A percentile compares a stretch with the other conserved stretches of the same genome.
Conservation (phyloP, 2,113 vertebrate genomes). For the Candoia aspera region DNA sequence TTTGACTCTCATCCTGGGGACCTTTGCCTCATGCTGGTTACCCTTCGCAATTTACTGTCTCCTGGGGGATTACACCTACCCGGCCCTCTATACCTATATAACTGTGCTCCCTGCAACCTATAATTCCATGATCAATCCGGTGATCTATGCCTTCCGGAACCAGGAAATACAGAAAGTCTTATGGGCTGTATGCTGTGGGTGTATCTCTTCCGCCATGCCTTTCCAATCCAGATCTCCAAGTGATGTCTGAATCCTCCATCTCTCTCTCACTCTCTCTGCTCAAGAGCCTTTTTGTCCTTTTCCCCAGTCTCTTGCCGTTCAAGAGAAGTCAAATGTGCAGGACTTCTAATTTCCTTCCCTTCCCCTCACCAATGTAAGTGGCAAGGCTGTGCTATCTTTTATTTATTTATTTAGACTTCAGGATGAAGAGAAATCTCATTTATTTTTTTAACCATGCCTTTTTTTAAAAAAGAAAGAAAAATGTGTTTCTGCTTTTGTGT, state of each 20-base stretch:
- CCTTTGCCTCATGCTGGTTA: constrained; percentile 92
- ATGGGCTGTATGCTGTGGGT: constrained; percentile 84
- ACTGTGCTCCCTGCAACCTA: constrained; percentile 90
- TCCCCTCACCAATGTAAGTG: background rate
- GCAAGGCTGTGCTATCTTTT: constrained; percentile 21
- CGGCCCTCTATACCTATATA: constrained; percentile 84
- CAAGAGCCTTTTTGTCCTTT: accelerated
- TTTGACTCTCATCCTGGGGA: constrained; percentile 83
- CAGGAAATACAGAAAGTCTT: constrained; percentile 92
- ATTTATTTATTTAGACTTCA: constrained; percentile 56
- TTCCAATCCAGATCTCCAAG: constrained; percentile 85
- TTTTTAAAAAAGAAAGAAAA: background rate
- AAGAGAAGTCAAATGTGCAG: background rate
- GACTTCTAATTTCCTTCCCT: background rate
- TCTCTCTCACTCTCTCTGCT: background rate
- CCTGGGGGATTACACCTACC: constrained; percentile 82
- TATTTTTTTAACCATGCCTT: constrained; percentile 57
- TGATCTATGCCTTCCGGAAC: constrained; percentile 94
- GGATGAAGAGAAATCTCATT: constrained; percentile 33
- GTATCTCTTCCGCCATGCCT: constrained; percentile 70
- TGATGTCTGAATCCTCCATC: constrained; percentile 79
- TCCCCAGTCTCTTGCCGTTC: background rate
- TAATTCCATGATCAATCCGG: constrained; percentile 90
- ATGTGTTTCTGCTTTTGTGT: constrained; percentile 24
- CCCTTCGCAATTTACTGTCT: constrained; percentile 91